Conservation (phyloP, 2,113 vertebrate genomes). For the Anoura caudifer region DNA sequence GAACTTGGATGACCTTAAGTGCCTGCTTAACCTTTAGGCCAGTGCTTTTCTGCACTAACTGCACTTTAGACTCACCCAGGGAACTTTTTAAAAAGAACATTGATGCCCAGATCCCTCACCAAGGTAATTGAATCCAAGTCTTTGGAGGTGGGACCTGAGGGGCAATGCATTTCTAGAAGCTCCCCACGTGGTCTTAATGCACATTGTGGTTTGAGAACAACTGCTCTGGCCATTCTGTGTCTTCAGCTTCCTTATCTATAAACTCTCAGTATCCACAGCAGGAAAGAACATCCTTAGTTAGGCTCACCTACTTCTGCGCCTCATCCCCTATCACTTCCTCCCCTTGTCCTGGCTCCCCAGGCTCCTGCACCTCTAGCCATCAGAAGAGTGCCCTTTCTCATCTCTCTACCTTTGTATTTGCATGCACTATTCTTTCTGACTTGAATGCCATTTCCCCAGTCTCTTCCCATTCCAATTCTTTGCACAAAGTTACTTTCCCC, state of each 20-base stretch:
- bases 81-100: background rate
- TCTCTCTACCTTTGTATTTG: background rate
- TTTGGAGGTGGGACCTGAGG: background rate
- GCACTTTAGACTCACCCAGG: background rate
- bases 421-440: background rate
- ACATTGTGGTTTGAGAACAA: background rate
- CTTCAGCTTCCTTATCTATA: background rate
- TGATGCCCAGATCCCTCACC: background rate
- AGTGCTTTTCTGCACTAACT: background rate
- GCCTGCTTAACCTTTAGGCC: background rate
- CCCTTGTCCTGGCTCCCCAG: background rate
- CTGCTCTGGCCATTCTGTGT: background rate
- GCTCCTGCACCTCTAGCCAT: too few species aligned
- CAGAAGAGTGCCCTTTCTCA: rapidly evolving
- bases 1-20: background rate
- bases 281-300: background rate
- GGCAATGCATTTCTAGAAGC: background rate
- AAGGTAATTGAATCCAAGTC: background rate
- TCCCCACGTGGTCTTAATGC: rapidly evolving
- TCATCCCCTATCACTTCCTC: background rate
- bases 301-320: background rate
- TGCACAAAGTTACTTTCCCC: background rate
- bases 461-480: background rate
- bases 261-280: background rate
- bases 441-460: background rate